A percentile compares a stretch with the other conserved stretches of the same genome.
Evolutionary conservation across 2,797 vertebrate genomes (phyloP).

Genomic region (Sebastes nivosus): DNA sequence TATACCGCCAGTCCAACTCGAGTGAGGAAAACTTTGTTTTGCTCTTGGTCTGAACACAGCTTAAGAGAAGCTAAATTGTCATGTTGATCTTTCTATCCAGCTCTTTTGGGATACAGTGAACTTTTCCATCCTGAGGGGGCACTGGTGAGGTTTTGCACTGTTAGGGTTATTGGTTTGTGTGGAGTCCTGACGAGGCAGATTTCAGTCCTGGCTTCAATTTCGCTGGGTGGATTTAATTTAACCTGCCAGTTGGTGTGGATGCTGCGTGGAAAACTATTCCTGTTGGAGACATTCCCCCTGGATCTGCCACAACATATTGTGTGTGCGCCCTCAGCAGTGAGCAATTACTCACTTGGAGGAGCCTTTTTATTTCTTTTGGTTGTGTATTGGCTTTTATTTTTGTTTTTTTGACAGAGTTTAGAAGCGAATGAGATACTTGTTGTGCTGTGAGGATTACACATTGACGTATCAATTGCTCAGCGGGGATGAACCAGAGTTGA

Average conservation of each 20-base stretch:
- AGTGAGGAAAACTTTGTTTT: rapidly evolving
- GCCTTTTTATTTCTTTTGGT: neutral
- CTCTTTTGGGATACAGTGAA: neutral
- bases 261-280: conserved; percentile 19
- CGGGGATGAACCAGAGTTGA: conserved; percentile 25
- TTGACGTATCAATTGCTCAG: conserved; percentile 12
- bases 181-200: conserved; percentile 12
- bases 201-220: neutral
- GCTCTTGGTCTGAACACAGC: too few species aligned
- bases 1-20: too few species aligned
- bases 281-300: neutral
- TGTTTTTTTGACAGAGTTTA: neutral
- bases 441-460: conserved; percentile 24
- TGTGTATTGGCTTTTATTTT: conserved; percentile 3
- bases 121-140: neutral
- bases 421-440: neutral
- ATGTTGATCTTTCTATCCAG: neutral
- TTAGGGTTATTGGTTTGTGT: neutral
- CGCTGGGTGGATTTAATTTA: conserved; percentile 30
- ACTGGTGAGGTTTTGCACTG: neutral
- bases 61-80: too few species aligned
- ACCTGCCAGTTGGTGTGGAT: conserved; percentile 10
- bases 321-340: neutral
- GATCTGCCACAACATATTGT: conserved; percentile 11
- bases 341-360: conserved; percentile 8